Conservation (phyloP, 2,888 invertebrate species). For the Agriopis leucophaearia region DNA sequence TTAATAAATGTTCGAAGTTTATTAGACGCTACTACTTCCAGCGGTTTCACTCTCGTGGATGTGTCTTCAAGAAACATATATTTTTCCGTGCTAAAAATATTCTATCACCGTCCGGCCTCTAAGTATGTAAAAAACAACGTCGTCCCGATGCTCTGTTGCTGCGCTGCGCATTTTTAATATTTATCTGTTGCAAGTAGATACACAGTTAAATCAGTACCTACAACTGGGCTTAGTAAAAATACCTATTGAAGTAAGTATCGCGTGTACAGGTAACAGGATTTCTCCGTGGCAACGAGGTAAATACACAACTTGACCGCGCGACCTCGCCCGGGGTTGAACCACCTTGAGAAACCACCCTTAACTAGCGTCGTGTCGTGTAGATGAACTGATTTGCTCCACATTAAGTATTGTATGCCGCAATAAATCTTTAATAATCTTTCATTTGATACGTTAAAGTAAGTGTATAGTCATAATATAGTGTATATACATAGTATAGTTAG, state of each 20-base stretch:
- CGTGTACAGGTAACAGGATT: slow-evolving; percentile 34
- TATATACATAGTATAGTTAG: too few relatives aligned
- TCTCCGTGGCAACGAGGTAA: slow-evolving; percentile 43
- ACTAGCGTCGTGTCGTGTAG: not conserved
- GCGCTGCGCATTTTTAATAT: too few relatives aligned
- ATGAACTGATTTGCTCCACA: slow-evolving; percentile 19
- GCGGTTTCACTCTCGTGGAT: too few relatives aligned
- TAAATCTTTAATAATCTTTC: not conserved
- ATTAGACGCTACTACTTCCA: too few relatives aligned
- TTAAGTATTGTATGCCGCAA: not conserved
- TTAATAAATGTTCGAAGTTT: too few relatives aligned
- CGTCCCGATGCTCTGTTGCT: too few relatives aligned
- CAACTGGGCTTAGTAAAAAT: not conserved
- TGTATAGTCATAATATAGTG: too few relatives aligned
- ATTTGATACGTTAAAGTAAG: not conserved
- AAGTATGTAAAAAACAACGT: too few relatives aligned
- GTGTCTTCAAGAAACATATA: too few relatives aligned
- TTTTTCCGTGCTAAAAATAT: too few relatives aligned
- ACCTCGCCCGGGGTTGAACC: slow-evolving; percentile 56
- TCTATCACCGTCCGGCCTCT: too few relatives aligned
- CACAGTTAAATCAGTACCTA: slow-evolving; percentile 7
- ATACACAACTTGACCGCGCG: slow-evolving; percentile 60
- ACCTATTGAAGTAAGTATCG: slow-evolving; percentile 25
- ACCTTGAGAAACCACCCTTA: slow-evolving; percentile 47
- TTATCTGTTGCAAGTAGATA: too few relatives aligned